Percentiles rank a stretch among this genome's conserved stretches.
Evolutionary conservation across 2,113 vertebrate genomes (phyloP).

Genomic region (Lasiurus cinereus): DNA sequence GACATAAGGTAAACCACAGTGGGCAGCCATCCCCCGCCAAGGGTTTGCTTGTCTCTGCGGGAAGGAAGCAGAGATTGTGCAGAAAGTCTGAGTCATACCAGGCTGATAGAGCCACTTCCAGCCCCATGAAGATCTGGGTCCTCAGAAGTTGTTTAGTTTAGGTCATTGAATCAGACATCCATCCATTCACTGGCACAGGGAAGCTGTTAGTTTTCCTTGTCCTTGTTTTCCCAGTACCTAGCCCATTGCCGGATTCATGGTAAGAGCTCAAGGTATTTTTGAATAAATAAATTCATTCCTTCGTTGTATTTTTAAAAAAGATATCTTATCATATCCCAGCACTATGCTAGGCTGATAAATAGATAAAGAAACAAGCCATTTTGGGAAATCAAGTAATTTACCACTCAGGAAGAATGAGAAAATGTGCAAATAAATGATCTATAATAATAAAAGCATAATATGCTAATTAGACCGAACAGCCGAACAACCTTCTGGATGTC

Average conservation of each 20-base stretch:
- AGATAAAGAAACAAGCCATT: background rate
- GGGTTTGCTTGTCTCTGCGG: background rate
- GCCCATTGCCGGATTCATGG: background rate
- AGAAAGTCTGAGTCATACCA: background rate
- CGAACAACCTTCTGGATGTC: no score
- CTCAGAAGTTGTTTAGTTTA: background rate
- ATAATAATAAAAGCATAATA: no score
- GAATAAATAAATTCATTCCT: background rate
- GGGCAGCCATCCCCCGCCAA: background rate
- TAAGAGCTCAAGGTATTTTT: background rate
- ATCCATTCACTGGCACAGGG: background rate
- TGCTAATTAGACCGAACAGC: no score
- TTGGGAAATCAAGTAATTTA: constrained; percentile 22
- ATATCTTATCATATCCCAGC: background rate
- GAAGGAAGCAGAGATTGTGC: background rate
- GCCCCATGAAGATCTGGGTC: background rate
- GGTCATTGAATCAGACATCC: background rate
- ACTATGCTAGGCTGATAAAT: background rate
- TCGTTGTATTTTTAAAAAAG: background rate
- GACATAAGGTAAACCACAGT: constrained; percentile 48
- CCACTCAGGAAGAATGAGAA: background rate
- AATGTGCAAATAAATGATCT: background rate
- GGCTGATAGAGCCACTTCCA: background rate
- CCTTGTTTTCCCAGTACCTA: background rate
- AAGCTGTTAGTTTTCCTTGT: background rate